Percentiles rank a stretch among this genome's conserved stretches.
Evolutionary conservation across 2,113 vertebrate genomes (phyloP).

Genomic region (Mobula birostris): DNA sequence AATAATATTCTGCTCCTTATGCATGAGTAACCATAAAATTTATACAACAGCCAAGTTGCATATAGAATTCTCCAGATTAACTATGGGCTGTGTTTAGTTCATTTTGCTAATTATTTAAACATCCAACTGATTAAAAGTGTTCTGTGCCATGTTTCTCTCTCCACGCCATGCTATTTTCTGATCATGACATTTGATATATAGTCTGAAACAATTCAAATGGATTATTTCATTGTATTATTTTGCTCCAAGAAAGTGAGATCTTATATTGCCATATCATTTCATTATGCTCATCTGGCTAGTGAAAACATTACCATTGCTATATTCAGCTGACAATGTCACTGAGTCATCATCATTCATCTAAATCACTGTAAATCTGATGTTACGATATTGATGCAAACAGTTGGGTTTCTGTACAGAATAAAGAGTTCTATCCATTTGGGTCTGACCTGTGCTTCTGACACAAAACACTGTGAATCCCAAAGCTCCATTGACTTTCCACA

Average conservation of each 20-base stretch:
- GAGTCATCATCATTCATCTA: not conserved
- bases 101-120: not conserved
- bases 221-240: not conserved
- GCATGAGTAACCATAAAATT: not conserved
- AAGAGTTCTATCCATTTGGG: not conserved
- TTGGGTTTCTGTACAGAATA: not conserved
- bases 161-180: not conserved
- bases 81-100: not conserved
- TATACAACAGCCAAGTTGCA: not conserved
- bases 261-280: not conserved
- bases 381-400: not conserved
- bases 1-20: not conserved
- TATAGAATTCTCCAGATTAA: not conserved
- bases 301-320: not conserved
- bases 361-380: not conserved
- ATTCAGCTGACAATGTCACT: not conserved
- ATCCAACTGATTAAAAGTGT: not conserved
- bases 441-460: not conserved
- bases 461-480: not conserved
- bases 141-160: not conserved
- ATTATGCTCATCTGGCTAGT: not conserved
- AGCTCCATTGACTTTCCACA: not conserved
- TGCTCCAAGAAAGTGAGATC: not conserved
- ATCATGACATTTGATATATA: not conserved
- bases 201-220: not conserved